These are phyloP conservation scores for Eleginops maclovinus DNA, from an alignment of 2,113 vertebrate species.

Conservation along the genomic window DNA sequence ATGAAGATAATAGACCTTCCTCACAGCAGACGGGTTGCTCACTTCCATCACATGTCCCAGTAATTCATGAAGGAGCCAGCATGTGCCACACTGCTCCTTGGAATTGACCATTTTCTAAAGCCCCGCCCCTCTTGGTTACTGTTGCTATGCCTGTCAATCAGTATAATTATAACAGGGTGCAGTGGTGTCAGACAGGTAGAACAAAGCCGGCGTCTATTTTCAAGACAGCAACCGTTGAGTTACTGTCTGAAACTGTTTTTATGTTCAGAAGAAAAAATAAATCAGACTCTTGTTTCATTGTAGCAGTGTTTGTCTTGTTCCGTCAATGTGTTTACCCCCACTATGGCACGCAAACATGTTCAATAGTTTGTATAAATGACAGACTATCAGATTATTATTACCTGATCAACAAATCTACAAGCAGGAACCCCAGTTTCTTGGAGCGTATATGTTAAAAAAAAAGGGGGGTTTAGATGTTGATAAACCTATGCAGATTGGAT, in stretches of 20 bases:
- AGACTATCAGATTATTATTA: not conserved
- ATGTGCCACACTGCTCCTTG: constrained; percentile 3
- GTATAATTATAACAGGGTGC: not conserved
- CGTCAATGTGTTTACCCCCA: not conserved
- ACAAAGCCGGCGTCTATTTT: not conserved
- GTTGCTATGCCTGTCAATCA: not conserved
- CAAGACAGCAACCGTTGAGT: not conserved
- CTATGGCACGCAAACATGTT: not conserved
- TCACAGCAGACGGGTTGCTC: constrained; percentile 14
- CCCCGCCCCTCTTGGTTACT: not conserved
- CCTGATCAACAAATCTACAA: not conserved
- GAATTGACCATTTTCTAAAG: not conserved
- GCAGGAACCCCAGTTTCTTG: no score
- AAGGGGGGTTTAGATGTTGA: no score
- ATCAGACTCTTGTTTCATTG: not conserved
- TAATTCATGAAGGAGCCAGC: constrained; percentile 13
- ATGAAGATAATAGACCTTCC: constrained; percentile 29
- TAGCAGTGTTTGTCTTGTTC: not conserved
- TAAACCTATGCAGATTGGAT: no score
- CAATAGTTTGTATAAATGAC: not conserved
- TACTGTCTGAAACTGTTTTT: not conserved
- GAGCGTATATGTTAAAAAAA: no score
- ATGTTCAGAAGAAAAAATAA: not conserved
- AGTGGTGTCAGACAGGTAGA: not conserved
- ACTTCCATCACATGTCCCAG: constrained; percentile 5